Conservation (phyloP, 1,140 invertebrate genomes). For the Cydia fagiglandana region DNA sequence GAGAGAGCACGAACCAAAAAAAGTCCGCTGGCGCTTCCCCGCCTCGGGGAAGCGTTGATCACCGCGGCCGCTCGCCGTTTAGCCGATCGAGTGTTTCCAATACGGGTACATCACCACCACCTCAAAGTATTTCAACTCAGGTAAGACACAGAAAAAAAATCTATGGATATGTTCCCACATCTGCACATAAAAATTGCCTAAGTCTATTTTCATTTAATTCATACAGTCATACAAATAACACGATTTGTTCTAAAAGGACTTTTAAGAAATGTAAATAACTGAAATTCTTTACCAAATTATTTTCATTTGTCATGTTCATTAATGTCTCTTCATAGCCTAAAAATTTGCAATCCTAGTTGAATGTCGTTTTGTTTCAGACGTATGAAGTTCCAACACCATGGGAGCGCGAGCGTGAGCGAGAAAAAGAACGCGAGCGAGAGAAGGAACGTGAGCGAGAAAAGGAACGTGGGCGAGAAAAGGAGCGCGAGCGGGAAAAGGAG, state of each 20-base stretch:
- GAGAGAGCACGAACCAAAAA: slow-evolving; percentile 52
- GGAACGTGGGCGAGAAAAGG: slow-evolving; percentile 35
- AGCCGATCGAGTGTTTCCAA: slow-evolving; percentile 63
- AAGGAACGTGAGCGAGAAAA: slow-evolving; percentile 38
- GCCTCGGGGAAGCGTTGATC: slow-evolving; percentile 45
- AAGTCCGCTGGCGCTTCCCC: slow-evolving; percentile 63
- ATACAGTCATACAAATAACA: no score
- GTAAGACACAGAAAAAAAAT: slow-evolving; percentile 74
- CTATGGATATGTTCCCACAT: neutral
- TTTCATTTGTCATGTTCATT: no score
- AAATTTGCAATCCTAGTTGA: neutral
- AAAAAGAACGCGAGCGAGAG: neutral
- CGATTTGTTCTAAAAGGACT: no score
- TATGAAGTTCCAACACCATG: slow-evolving; percentile 72
- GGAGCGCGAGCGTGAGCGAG: slow-evolving; percentile 46
- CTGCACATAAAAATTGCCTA: no score
- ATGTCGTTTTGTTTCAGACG: slow-evolving; percentile 59
- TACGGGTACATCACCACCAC: slow-evolving; percentile 90
- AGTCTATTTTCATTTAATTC: no score
- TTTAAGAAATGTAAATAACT: no score
- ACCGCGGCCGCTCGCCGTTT: slow-evolving; percentile 45
- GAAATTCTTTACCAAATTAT: no score
- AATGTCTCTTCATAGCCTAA: no score
- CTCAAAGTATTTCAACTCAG: slow-evolving; percentile 92
- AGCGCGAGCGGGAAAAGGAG: slow-evolving; percentile 44